Base-by-base conservation (phyloP, 2,113 vertebrate genomes). In the Ammodytes marinus region DNA sequence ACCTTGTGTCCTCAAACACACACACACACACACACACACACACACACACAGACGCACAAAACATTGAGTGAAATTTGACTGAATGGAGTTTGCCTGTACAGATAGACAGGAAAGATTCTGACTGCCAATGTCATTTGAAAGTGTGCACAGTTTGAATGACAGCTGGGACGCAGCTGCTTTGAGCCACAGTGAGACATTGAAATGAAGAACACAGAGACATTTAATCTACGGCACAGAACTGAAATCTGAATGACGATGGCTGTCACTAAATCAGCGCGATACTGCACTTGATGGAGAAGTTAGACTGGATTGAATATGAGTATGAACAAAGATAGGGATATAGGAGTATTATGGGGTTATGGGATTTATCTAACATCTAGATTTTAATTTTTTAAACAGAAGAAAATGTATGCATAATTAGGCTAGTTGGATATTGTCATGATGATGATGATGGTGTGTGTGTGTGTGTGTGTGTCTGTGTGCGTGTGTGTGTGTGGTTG, bases 201-300 rank as follows among this genome's bases (percentile, higher is more conserved):
- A 81, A 75, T 5, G 65, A 86, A 84, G 85, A 88, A 89, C 89
- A 84, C 65, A 79, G 84, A 79, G 59, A 89, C 85, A 91, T 89
- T 75, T 88, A 89, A 91, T 77, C 47, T 52, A 54, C 63, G 55
- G 88, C 82, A 14, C 61, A 9, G 59, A 76, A 82, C 80, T 71
- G 75, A 52, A 42, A 78, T 74, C 64, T 81, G 74, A 72, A 58
- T 79, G 84, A 79, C 58, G 55, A 76, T 43, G 37, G 73, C 86
- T 91, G 89, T 91, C 87, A 57, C 80, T 71, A 50, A 13, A 4
- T 57, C 74, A 52, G 53, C n/a, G 4, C 47, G 77, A 60, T 64
- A 4, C 69, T 11, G 64, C 73, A 65, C 46, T 53, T 14, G 27
- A 27, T 27, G 27, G 27, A 27, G 27, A 72, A 80, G 69, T 74